Conservation (phyloP, 2,113 vertebrate genomes). For the Rhabdomys dilectus region DNA sequence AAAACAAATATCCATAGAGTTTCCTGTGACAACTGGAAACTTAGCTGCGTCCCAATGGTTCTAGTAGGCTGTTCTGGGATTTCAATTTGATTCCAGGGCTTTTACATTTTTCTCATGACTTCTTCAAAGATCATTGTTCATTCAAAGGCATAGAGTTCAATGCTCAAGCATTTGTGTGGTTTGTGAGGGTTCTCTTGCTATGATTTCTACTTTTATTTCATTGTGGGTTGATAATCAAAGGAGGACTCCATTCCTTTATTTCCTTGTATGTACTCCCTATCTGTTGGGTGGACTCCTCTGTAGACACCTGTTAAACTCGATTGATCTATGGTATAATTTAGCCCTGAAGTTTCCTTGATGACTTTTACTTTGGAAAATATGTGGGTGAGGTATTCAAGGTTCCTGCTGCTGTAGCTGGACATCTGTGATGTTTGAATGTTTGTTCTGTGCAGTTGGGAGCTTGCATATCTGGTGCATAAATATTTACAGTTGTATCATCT, state of each 20-base stretch:
- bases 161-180: too few relatives aligned
- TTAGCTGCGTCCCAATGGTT: background rate
- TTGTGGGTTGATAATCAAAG: background rate
- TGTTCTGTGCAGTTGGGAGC: background rate
- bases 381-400: background rate
- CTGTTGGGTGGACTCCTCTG: background rate
- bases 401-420: background rate
- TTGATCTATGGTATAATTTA: background rate
- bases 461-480: background rate
- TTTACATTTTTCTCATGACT: background rate
- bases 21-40: background rate
- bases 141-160: too few relatives aligned
- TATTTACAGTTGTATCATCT: background rate
- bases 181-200: background rate
- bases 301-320: background rate
- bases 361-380: background rate
- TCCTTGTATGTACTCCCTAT: background rate
- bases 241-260: background rate
- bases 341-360: background rate
- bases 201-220: background rate
- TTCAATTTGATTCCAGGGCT: background rate
- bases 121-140: background rate
- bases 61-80: background rate
- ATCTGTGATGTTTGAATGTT: background rate
- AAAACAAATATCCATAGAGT: background rate